Base-by-base conservation (phyloP, 2,113 vertebrate genomes). In the Caloenas nicobarica region DNA sequence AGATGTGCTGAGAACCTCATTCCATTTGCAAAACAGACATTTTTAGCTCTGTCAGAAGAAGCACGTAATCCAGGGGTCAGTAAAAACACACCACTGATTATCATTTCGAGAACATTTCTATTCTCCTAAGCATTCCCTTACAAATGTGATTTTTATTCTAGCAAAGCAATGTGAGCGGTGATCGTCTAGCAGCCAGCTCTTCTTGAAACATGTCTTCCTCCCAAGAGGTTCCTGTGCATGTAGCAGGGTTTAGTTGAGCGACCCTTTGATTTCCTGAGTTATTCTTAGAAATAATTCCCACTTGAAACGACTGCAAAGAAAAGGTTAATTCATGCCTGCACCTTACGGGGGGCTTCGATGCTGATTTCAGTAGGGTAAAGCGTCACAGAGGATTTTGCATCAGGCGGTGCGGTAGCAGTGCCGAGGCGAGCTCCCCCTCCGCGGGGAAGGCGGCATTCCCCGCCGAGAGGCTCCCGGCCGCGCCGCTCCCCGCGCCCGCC, bases 181-280 rank as follows among this genome's bases (percentile, higher is more conserved):
- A 60, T 71, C 44, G 54, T 93, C 60, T 56, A 53, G 42, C 84
- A 78, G 26, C 66, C 56, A 78, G 21, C 69, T 58, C 66, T 89
- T 53, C 93, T 71, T 56, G 92, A 88, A 97, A 97, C 62, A 97
- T 94, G 97, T 96, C 97, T 93, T 95, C 97, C 96, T 57, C 76
- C 74, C 56, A 53, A 81, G 71, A 34, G 74, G 80, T 25, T 77
- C 69, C 86, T 21, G 60, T 17, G 74, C 77, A 40, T 64, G 54
- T 2, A 40, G 42, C 80, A 15, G 2, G 33, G 64, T 74, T 91
- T 60, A 54, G 48, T 4, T 31, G 38, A 95, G 86, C 89, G 73
- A 82, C 68, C 88, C 86, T 68, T 90, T 74, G 92, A 25, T 66
- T 72, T 86, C 34, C 79, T 3, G 61, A 68, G 71, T 10, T 62